Base-by-base conservation (phyloP, 2,113 vertebrate genomes). In the Nestor notabilis region DNA sequence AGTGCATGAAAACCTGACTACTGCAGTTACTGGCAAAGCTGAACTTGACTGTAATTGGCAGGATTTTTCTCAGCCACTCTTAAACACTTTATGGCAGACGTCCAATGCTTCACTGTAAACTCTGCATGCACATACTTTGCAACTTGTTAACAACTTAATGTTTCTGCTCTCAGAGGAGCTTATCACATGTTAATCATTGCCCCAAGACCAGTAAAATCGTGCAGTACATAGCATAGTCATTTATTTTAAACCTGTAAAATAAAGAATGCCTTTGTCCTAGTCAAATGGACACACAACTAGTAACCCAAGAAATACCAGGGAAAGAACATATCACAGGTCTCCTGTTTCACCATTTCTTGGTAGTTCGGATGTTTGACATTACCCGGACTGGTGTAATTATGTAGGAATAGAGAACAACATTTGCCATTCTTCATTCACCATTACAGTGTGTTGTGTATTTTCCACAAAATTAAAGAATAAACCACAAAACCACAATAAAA, bases 71-170 rank as follows among this genome's bases (percentile, higher is more conserved):
- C 50, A 44, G 49, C 21, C 16, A 10, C 35, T 87, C 27, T 82
- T 81, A 43, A 81, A 58, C 17, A 43, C 24, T 55, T 43, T 9
- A 25, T 49, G 89, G 83, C 66, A 90, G 63, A 53, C 44, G 64
- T 72, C 71, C 72, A 92, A 13, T 49, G 39, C 4, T 52, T 78
- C 16, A 31, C 49, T 43, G 50, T 83, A 80, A 96, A 92, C 52
- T 77, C 68, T 28, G 70, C 56, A 68, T 4, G 25, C 4, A 5
- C 37, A 89, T 37, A 49, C 17, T 89, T 79, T 21, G 44, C 33
- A 74, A 58, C 50, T 87, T 93, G 43, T 74, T 94, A 95, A 82
- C 69, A 83, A 31, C 47, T 56, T 78, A 29, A 75, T 46, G 64
- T 7, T 90, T 89, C 77, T 72, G 19, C 17, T 84, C 83, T 91